Evolutionary conservation across 2,888 invertebrate species (phyloP), one percentile per base, ranked within the genome.

Genomic region (Craniophora ligustri): DNA sequence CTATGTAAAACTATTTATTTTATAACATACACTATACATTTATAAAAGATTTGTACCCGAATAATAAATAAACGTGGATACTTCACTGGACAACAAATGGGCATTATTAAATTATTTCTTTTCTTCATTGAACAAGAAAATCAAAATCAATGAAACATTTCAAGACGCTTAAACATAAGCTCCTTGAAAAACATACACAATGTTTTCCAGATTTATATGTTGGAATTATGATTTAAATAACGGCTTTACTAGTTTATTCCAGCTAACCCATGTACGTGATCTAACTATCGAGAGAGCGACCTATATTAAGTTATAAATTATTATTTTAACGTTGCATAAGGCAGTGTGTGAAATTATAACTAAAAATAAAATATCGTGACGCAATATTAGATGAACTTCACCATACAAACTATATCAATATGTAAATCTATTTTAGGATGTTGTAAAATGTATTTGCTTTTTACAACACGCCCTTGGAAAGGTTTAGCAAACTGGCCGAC

Each of bases 401-500:
- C 70, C 67, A 75, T 72, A 75, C 68, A 77, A 69, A 78, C 76
- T 70, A 75, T 80, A 83, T 81, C 80, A 79, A 82, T 83, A 82
- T 72, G 77, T 78, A 62, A 61, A 72, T 81, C 81, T 89, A 89
- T 89, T 87, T 84, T 62, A 76, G 78, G 85, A 76, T 73, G 85
- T 74, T 84, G 84, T 89, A 86, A 89, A 89, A 87, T 47, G 73
- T 85, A 86, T 87, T 87, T 86, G 82, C 81, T 86, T 84, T 82
- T 82, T 79, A 79, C 75, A 73, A 72, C 61, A 68, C 75, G 87
- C 81, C 90, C 91, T 91, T 91, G 91, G 74, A 76, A 82, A 85
- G 86, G 84, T 82, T 84, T 81, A 76, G 74, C 76, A 64, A 70
- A 78, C 75, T 58, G 64, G 60, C 72, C 69, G 51, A 65, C 65